Conservation (phyloP, 2,113 vertebrate genomes). For the Petromus typicus region DNA sequence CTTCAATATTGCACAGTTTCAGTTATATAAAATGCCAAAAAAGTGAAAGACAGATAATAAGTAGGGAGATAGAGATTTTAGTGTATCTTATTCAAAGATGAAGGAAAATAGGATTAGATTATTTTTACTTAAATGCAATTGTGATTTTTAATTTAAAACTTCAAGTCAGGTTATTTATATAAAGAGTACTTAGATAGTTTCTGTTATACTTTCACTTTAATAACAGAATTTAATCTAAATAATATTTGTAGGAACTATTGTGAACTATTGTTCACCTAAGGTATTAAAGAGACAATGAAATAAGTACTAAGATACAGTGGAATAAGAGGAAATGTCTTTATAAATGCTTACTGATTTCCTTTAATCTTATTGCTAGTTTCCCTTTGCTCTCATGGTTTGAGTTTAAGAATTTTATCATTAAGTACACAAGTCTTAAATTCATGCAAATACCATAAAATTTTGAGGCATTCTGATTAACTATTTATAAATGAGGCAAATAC, state of each 20-base stretch:
- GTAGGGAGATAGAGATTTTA: neutral
- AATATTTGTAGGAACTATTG: neutral
- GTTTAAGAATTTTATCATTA: neutral
- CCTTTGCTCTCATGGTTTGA: neutral
- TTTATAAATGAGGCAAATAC: neutral
- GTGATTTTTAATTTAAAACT: neutral
- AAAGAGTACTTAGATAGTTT: neutral
- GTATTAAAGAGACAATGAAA: neutral
- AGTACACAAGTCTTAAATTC: neutral
- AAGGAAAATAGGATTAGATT: neutral
- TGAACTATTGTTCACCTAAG: neutral
- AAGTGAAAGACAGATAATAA: neutral
- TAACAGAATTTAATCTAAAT: neutral
- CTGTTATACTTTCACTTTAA: neutral
- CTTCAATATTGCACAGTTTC: neutral
- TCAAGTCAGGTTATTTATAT: neutral
- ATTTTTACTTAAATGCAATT: neutral
- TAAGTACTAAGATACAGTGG: neutral
- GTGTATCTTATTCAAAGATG: neutral
- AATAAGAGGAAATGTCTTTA: neutral
- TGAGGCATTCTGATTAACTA: neutral
- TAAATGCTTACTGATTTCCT: neutral
- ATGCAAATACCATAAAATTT: neutral
- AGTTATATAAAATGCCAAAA: neutral
- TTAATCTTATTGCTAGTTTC: neutral